These are phyloP conservation scores for Chaenocephalus aceratus DNA, from an alignment of 2,113 vertebrate genomes.

Conservation along the genomic window DNA sequence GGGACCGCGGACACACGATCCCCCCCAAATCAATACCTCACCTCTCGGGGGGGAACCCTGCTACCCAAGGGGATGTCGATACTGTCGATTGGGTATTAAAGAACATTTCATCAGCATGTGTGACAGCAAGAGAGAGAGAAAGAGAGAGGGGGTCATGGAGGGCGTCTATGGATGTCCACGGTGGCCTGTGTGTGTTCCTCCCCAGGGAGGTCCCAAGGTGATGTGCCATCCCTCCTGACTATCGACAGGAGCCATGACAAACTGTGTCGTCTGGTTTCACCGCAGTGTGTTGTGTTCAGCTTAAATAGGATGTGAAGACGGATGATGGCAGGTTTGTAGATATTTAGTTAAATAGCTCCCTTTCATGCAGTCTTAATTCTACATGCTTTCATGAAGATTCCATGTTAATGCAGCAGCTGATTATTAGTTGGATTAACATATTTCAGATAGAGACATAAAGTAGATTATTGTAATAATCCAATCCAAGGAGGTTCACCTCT, in stretches of 20 bases:
- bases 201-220: conserved; percentile 69
- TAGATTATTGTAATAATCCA: neutral
- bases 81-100: conserved; percentile 87
- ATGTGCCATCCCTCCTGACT: conserved; percentile 71
- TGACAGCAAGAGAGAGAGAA: conserved; percentile 66
- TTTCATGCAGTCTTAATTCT: neutral
- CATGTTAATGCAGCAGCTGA: neutral
- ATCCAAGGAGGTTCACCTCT: too few relatives aligned
- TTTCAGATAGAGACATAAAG: too few relatives aligned
- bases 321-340: neutral
- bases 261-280: conserved; percentile 57
- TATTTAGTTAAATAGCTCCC: neutral
- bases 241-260: conserved; percentile 77
- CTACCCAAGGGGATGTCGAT: conserved; percentile 81
- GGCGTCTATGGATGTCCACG: conserved; percentile 41
- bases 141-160: conserved; percentile 52
- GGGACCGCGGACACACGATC: conserved; percentile 68
- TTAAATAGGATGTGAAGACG: conserved; percentile 24
- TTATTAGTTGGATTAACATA: neutral
- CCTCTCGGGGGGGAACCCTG: conserved; percentile 57
- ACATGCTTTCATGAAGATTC: neutral
- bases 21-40: conserved; percentile 77
- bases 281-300: conserved; percentile 37
- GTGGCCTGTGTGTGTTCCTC: conserved; percentile 75
- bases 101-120: conserved; percentile 81